A percentile compares a stretch with the other conserved stretches of the same genome.
These are phyloP conservation scores for Maniola hyperantus DNA, from an alignment of 2,888 invertebrate genomes.

Conservation along the genomic window DNA sequence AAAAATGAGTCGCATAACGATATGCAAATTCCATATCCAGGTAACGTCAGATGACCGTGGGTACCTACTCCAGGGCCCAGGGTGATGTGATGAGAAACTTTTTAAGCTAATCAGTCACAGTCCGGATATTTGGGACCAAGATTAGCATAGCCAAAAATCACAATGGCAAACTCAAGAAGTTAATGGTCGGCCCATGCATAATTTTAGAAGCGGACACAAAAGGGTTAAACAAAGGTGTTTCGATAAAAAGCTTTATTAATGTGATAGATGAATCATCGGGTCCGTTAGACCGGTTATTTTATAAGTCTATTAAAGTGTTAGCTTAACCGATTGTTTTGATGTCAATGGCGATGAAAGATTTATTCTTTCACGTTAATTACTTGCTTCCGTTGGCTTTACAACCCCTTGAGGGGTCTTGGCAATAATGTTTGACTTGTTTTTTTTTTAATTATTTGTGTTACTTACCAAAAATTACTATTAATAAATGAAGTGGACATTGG, in stretches of 20 bases:
- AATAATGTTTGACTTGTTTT: not conserved
- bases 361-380: constrained; percentile 55
- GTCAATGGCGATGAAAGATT: constrained; percentile 51
- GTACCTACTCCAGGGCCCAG: constrained; percentile 44
- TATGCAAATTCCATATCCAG: constrained; percentile 56
- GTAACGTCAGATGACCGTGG: constrained; percentile 60
- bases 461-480: no score
- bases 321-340: constrained; percentile 44
- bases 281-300: constrained; percentile 71
- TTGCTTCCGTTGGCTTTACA: not conserved
- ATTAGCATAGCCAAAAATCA: constrained; percentile 77
- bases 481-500: no score
- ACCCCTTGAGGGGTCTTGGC: not conserved
- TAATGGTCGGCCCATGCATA: constrained; percentile 73
- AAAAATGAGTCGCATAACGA: constrained; percentile 45
- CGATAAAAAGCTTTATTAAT: constrained; percentile 75
- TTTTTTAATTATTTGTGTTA: not conserved
- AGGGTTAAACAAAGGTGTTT: constrained; percentile 73
- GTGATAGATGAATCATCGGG: constrained; percentile 66
- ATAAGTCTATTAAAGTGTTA: constrained; percentile 51
- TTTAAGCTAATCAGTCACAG: constrained; percentile 73
- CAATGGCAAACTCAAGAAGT: constrained; percentile 69
- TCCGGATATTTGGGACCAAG: constrained; percentile 55
- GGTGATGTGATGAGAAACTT: constrained; percentile 66
- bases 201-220: constrained; percentile 62